phyloP scores from a whole-genome alignment of 2,113 vertebrate species.

The Thermophis baileyi region DNA sequence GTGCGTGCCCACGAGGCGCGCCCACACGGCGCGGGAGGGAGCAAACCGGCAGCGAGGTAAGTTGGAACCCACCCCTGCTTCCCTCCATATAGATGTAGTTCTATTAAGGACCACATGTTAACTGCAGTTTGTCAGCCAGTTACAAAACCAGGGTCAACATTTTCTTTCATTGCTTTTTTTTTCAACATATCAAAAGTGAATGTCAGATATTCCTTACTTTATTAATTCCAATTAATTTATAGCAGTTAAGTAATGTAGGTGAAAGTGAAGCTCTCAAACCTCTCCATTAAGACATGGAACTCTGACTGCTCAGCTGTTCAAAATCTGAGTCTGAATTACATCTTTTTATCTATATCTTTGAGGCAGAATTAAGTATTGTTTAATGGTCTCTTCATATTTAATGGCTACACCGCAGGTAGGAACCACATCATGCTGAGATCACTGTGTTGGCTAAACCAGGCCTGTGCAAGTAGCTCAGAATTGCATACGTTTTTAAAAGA shows the following conservation, averaged over 20 bases:
- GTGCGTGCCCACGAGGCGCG: too few relatives aligned
- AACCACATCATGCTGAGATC: not conserved
- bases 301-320: not conserved
- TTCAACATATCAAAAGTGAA: not conserved
- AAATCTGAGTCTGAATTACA: not conserved
- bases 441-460: not conserved
- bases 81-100: not conserved
- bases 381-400: not conserved
- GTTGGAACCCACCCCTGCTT: too few relatives aligned
- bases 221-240: not conserved
- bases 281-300: not conserved
- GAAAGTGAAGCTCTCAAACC: not conserved
- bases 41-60: too few relatives aligned
- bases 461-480: not conserved
- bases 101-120: not conserved
- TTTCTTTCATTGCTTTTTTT: not conserved
- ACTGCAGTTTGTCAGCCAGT: not conserved
- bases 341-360: not conserved
- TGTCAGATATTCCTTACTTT: not conserved
- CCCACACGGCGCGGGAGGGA: too few relatives aligned
- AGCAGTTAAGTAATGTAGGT: not conserved
- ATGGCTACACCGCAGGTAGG: not conserved
- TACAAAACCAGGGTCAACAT: not conserved
- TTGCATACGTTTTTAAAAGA: not conserved
- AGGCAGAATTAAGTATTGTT: not conserved